A percentile compares a stretch with the other conserved stretches of the same genome.
Evolutionary conservation across 2,888 invertebrate species (phyloP).

Genomic region (Pristionchus arcanus): DNA sequence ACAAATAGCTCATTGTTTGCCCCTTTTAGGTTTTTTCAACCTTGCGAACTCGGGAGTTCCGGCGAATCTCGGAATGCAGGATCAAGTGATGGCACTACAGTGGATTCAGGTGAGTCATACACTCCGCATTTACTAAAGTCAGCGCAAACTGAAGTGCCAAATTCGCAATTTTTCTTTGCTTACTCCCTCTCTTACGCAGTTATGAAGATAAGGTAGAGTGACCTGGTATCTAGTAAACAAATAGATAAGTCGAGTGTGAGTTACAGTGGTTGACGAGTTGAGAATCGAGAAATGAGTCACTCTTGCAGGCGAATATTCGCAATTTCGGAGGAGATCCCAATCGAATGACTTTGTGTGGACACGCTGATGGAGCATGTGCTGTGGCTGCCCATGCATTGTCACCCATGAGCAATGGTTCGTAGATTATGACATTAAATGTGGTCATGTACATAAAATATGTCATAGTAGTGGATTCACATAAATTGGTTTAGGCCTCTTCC

Average conservation of each 20-base stretch:
- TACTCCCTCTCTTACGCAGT: neutral
- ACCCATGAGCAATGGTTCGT: conserved; percentile 70
- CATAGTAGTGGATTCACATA: neutral
- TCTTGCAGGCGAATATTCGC: conserved; percentile 70
- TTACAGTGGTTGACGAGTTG: neutral
- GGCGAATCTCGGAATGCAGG: conserved; percentile 75
- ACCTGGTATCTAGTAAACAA: neutral
- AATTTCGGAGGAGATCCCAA: conserved; percentile 76
- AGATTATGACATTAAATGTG: no score
- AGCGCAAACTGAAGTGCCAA: neutral
- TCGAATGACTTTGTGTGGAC: conserved; percentile 73
- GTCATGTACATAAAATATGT: no score
- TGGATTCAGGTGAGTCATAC: conserved; percentile 59
- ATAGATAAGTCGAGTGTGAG: neutral
- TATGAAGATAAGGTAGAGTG: neutral
- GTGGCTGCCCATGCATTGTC: conserved; percentile 70
- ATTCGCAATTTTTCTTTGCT: neutral
- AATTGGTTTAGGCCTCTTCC: conserved; percentile 67
- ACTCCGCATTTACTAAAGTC: neutral
- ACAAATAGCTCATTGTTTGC: neutral
- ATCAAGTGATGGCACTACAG: conserved; percentile 69
- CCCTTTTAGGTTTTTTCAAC: conserved; percentile 66
- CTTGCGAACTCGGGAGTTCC: conserved; percentile 65
- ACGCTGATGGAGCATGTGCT: conserved; percentile 71
- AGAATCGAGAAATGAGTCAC: neutral